phyloP scores from a whole-genome alignment of 2,888 invertebrate genomes.

The Epinotia nisella region DNA sequence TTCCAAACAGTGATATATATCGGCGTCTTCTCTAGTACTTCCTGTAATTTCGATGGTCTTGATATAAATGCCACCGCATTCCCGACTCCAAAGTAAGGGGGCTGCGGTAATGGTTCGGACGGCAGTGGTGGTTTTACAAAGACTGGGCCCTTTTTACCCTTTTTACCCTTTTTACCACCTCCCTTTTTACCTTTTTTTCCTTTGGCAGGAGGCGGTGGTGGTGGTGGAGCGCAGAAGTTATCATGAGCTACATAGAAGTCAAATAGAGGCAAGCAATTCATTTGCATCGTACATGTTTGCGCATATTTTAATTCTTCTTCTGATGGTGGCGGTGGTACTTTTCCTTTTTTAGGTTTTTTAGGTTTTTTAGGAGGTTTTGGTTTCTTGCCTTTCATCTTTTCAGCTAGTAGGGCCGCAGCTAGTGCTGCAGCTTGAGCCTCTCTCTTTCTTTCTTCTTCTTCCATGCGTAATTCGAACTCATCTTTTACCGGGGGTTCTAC shows the following conservation, averaged over 20 bases:
- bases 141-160: conserved; percentile 57
- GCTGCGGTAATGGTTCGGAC: conserved; percentile 77
- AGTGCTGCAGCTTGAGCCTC: conserved; percentile 66
- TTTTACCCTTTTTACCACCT: conserved; percentile 36
- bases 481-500: conserved; percentile 76
- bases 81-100: conserved; percentile 78
- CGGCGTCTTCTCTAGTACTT: conserved; percentile 70
- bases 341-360: conserved; percentile 71
- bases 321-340: conserved; percentile 72
- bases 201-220: conserved; percentile 65
- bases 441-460: conserved; percentile 66
- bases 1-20: conserved; percentile 79
- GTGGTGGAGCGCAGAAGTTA: conserved; percentile 76
- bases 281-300: conserved; percentile 77
- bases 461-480: conserved; percentile 72
- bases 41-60: conserved; percentile 73
- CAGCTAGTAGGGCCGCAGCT: conserved; percentile 45
- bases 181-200: conserved; percentile 48
- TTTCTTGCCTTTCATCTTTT: conserved; percentile 58
- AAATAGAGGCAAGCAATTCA: conserved; percentile 76
- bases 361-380: conserved; percentile 51
- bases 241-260: conserved; percentile 80
- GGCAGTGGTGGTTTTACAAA: conserved; percentile 66
- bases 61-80: conserved; percentile 76
- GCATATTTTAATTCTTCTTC: conserved; percentile 80